A percentile compares a stretch with the other conserved stretches of the same genome.
Evolutionary conservation across 1,140 invertebrate genomes (phyloP).

Genomic region (Cyrtorhinus lividipennis): DNA sequence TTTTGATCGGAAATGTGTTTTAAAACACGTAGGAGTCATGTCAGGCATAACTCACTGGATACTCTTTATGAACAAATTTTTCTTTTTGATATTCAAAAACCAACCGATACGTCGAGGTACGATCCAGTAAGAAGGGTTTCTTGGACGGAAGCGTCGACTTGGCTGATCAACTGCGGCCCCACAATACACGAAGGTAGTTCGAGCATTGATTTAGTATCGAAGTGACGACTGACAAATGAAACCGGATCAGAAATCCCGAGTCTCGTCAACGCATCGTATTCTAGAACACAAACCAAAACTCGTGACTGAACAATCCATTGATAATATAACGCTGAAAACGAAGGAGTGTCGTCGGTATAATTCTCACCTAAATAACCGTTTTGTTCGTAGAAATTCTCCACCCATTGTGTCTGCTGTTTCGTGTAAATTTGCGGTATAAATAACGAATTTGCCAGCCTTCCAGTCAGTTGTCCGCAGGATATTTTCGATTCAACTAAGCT

Average conservation of each 20-base stretch:
- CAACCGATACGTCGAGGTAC: slow-evolving; percentile 58
- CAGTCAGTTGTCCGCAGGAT: slow-evolving; percentile 62
- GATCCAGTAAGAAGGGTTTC: slow-evolving; percentile 59
- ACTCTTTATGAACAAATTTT: no score
- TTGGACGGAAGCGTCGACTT: slow-evolving; percentile 69
- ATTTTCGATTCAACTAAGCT: slow-evolving; percentile 48
- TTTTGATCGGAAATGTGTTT: no score
- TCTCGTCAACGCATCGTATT: slow-evolving; percentile 77
- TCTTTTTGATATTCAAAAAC: slow-evolving; percentile 16
- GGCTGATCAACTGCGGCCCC: slow-evolving; percentile 54
- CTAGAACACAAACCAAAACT: slow-evolving; percentile 32
- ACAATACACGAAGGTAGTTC: slow-evolving; percentile 64
- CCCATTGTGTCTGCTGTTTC: slow-evolving; percentile 76
- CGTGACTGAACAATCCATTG: slow-evolving; percentile 7
- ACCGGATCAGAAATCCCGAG: slow-evolving; percentile 78
- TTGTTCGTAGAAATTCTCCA: slow-evolving; percentile 80
- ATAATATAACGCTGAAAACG: slow-evolving; percentile 5
- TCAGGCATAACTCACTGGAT: no score
- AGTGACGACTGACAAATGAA: slow-evolving; percentile 62
- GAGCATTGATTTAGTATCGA: slow-evolving; percentile 49
- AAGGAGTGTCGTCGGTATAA: no score
- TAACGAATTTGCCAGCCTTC: slow-evolving; percentile 54
- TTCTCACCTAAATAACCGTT: slow-evolving; percentile 81
- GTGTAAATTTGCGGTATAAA: slow-evolving; percentile 84
- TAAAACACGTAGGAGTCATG: no score